Evolutionary conservation across 2,113 vertebrate genomes (phyloP).

Genomic region (Pungitius pungitius): DNA sequence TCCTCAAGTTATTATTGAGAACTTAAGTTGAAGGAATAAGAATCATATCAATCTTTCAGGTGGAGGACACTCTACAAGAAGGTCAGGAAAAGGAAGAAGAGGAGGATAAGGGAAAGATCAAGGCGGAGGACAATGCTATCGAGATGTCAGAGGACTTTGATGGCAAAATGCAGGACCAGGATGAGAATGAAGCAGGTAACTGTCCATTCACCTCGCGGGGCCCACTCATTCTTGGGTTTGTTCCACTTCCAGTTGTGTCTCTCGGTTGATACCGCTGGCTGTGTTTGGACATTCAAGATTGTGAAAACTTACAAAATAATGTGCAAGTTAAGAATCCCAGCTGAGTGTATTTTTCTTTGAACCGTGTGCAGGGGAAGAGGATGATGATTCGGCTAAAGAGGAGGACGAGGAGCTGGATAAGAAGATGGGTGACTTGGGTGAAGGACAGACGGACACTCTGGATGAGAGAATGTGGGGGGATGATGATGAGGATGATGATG

Average conservation of each 20-base stretch:
- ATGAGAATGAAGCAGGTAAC: slow-evolving; percentile 86
- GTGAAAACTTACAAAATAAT: background rate
- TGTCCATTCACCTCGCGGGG: background rate
- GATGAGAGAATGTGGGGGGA: slow-evolving; percentile 98
- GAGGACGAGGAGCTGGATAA: slow-evolving; percentile 90
- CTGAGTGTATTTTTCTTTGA: background rate
- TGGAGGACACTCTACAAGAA: slow-evolving; percentile 91
- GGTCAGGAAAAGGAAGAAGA: slow-evolving; percentile 91
- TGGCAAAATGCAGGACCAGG: slow-evolving; percentile 91
- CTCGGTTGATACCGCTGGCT: background rate
- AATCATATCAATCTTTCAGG: slow-evolving; percentile 72
- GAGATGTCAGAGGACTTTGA: slow-evolving; percentile 99
- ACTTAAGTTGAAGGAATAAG: background rate
- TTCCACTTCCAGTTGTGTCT: background rate
- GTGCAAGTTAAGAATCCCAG: background rate
- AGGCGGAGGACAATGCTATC: slow-evolving; percentile 93
- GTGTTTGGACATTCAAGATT: background rate
- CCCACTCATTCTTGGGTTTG: background rate
- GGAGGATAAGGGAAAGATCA: slow-evolving; percentile 86
- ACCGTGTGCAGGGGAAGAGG: slow-evolving; percentile 79
- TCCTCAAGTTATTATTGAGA: background rate
- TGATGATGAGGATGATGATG: slow-evolving; percentile 85
- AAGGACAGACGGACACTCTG: slow-evolving; percentile 91
- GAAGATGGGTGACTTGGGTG: slow-evolving; percentile 94
- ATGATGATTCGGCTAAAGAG: slow-evolving; percentile 87